Conservation (phyloP, 35 echinoderm and acorn worm genomes). For the Antedon bifida region DNA sequence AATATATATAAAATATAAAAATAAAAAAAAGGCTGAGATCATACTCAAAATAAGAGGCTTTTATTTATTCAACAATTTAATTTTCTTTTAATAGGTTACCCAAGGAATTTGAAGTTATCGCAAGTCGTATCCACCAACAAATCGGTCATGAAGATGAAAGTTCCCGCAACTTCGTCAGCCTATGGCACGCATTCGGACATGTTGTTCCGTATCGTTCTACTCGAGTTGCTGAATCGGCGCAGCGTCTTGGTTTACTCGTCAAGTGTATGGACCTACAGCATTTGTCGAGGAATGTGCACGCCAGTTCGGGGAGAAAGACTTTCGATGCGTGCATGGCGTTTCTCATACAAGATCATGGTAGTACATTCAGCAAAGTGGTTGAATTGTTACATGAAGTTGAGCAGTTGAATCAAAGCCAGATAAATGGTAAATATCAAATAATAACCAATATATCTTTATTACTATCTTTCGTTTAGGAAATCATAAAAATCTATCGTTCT, state of each 20-base stretch:
- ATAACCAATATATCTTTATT: too few species aligned
- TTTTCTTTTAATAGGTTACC: slow-evolving; percentile 32
- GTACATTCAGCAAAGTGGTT: neutral
- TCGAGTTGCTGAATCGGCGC: neutral
- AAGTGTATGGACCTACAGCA: slow-evolving; percentile 8
- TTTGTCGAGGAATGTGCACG: neutral
- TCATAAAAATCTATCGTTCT: too few species aligned
- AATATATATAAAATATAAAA: too few species aligned
- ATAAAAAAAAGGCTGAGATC: too few species aligned
- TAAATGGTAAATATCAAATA: neutral
- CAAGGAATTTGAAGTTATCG: slow-evolving; percentile 40
- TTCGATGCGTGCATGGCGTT: neutral
- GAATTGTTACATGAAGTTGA: neutral
- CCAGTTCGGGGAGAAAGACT: neutral
- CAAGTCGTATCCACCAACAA: slow-evolving; percentile 34
- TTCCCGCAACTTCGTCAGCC: neutral
- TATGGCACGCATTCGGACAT: slow-evolving; percentile 7
- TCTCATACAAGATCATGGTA: neutral
- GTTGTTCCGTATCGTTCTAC: slow-evolving; percentile 29
- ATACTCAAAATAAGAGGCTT: too few species aligned
- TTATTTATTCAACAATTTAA: neutral
- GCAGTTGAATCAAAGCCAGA: neutral
- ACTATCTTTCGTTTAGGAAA: too few species aligned
- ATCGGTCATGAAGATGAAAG: slow-evolving; percentile 5
- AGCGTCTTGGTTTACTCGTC: slow-evolving; percentile 20